These are phyloP conservation scores for Peribatodes rhomboidaria DNA, from an alignment of 2,888 invertebrate genomes.

Conservation along the genomic window DNA sequence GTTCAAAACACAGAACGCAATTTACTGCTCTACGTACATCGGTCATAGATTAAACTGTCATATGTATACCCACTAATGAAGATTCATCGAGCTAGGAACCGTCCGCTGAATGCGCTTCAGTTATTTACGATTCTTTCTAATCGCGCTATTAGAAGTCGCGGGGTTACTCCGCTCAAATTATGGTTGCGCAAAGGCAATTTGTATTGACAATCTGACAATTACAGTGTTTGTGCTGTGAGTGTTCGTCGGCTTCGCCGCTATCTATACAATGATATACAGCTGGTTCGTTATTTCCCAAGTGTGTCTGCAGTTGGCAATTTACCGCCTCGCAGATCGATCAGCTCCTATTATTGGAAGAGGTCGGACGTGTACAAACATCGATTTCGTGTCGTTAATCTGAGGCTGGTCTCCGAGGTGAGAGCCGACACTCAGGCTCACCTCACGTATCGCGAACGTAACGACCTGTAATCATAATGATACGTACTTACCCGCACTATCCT, in stretches of 20 bases:
- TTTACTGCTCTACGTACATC: conserved; percentile 62
- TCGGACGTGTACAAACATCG: conserved; percentile 86
- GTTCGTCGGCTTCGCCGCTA: conserved; percentile 58
- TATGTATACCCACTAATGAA: conserved; percentile 63
- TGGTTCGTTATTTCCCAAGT: conserved; percentile 79
- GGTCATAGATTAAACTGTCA: conserved; percentile 55
- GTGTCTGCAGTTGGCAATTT: conserved; percentile 79
- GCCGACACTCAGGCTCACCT: conserved; percentile 74
- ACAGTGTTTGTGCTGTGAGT: conserved; percentile 61
- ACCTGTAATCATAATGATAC: conserved; percentile 77
- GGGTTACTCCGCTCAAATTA: conserved; percentile 47
- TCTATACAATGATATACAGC: conserved; percentile 66
- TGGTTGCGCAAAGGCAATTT: conserved; percentile 56
- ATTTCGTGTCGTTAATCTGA: conserved; percentile 83
- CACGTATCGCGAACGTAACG: conserved; percentile 79
- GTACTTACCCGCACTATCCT: conserved; percentile 55
- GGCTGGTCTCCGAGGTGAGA: conserved; percentile 75
- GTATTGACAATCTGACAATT: conserved; percentile 71
- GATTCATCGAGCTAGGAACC: conserved; percentile 56
- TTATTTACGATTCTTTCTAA: conserved; percentile 53
- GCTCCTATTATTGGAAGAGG: conserved; percentile 83
- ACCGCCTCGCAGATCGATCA: conserved; percentile 80
- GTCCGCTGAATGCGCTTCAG: conserved; percentile 48
- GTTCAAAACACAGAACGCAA: conserved; percentile 58
- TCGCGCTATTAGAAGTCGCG: conserved; percentile 49